Evolutionary conservation across 2,113 vertebrate genomes (phyloP).

Genomic region (Brachionichthys hirsutus): DNA sequence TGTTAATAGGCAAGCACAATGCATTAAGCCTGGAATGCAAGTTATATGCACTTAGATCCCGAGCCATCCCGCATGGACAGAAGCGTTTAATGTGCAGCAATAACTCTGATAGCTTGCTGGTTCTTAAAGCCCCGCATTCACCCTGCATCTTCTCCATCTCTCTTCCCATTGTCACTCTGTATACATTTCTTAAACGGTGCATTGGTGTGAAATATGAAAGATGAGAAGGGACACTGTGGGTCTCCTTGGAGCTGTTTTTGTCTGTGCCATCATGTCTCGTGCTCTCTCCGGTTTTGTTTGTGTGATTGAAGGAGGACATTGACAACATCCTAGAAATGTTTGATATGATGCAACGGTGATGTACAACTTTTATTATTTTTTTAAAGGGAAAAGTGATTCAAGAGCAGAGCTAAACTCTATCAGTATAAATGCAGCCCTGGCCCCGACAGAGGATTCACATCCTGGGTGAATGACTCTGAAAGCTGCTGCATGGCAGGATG

Average conservation of each 20-base stretch:
- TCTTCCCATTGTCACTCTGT: slow-evolving; percentile 40
- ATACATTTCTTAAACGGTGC: slow-evolving; percentile 45
- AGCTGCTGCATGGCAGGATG: slow-evolving; percentile 69
- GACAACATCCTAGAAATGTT: slow-evolving; percentile 45
- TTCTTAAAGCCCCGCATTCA: slow-evolving; percentile 41
- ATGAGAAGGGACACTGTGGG: slow-evolving; percentile 46
- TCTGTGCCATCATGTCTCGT: slow-evolving; percentile 35
- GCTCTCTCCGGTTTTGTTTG: slow-evolving; percentile 32
- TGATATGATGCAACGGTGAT: slow-evolving; percentile 24
- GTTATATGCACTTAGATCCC: slow-evolving; percentile 73
- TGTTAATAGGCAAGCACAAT: slow-evolving; percentile 64
- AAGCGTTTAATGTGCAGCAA: slow-evolving; percentile 63
- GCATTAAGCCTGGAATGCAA: slow-evolving; percentile 72
- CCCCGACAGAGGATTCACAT: slow-evolving; percentile 47
- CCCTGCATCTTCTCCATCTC: slow-evolving; percentile 15
- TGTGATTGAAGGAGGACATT: slow-evolving; percentile 27
- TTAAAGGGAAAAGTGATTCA: slow-evolving; percentile 27
- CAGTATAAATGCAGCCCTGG: slow-evolving; percentile 54
- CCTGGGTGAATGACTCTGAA: slow-evolving; percentile 63
- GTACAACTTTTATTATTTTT: slow-evolving; percentile 19
- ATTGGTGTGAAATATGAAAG: slow-evolving; percentile 51
- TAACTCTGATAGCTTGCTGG: slow-evolving; percentile 60
- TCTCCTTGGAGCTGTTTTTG: slow-evolving; percentile 48
- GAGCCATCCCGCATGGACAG: slow-evolving; percentile 47
- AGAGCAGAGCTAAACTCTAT: slow-evolving; percentile 43